Base-by-base conservation (phyloP, 2,888 invertebrate species). In the Abscondita cerata region DNA sequence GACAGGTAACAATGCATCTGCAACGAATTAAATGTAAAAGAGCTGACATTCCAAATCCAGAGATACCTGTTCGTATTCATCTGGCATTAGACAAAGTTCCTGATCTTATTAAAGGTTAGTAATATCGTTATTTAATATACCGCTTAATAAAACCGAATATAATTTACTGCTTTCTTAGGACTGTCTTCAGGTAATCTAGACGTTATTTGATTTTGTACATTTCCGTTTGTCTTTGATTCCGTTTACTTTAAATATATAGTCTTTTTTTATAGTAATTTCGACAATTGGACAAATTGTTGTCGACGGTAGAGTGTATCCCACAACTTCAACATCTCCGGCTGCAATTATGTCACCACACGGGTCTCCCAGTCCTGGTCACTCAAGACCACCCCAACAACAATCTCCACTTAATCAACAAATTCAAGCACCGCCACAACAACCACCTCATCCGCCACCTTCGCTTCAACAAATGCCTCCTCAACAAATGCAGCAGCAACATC, bases 31-130 rank as follows among this genome's bases (percentile, higher is more conserved):
- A 93, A 81, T 88, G 89, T 73, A 88, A 91, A 65, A 85, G 93
- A 72, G 93, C 93, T 1, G 93, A 93, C 82, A 93, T 93, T 77
- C 93, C 93, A 68, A 93, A 93, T 84, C 93, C 93, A 13, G 93
- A 93, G 82, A 92, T 93, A 70, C 93, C 93, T 33, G 92, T 93
- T 68, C 85, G 93, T 74, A 92, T 93, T 78, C 87, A 89, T 78
- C 84, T 93, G 61, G 88, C 89, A 33, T 82, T 92, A 66, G 92
- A 92, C 78, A 92, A 92, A 83, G 88, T 93, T 72, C 88, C 90
- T 51, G 93, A 93, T 76, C 83, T 93, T 57, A 85, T 91, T 71
- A 89, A 91, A 83, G 90, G 90, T 90, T 72, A 68, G 69, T 65
- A n/a, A n/a, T n/a, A n/a, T 36, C 52, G 47, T 18, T 40, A 1